A percentile compares a stretch with the other conserved stretches of the same genome.
Conservation (phyloP, 2,888 invertebrate species). For the Hirtodrosophila cameraria region DNA sequence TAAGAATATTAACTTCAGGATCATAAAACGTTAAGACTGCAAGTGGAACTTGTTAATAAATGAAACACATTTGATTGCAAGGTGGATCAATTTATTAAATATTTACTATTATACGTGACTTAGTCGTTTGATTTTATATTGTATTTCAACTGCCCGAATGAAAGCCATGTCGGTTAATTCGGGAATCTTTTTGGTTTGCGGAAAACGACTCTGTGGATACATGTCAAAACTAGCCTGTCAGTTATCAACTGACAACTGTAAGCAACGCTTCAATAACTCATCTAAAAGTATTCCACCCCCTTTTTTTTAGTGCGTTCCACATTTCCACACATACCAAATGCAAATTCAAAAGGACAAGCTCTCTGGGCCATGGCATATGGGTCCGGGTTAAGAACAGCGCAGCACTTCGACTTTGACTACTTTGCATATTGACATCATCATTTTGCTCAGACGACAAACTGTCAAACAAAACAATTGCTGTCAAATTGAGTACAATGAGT, state of each 20-base stretch:
- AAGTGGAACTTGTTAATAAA: too few relatives aligned
- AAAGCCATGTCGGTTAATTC: slow-evolving; percentile 11
- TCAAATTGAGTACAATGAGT: slow-evolving; percentile 74
- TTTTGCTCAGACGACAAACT: slow-evolving; percentile 74
- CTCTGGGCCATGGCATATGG: slow-evolving; percentile 25
- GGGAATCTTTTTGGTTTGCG: not conserved
- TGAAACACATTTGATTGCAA: too few relatives aligned
- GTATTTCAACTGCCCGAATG: not conserved
- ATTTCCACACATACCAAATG: slow-evolving; percentile 35
- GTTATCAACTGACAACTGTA: slow-evolving; percentile 31
- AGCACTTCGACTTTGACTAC: slow-evolving; percentile 57
- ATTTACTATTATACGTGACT: too few relatives aligned
- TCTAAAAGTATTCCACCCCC: slow-evolving; percentile 39
- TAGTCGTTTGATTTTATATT: too few relatives aligned
- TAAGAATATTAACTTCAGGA: too few relatives aligned
- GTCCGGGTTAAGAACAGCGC: too few relatives aligned
- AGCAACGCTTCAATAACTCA: slow-evolving; percentile 60
- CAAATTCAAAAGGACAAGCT: slow-evolving; percentile 38
- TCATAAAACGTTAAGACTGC: too few relatives aligned
- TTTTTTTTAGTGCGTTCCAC: slow-evolving; percentile 34
- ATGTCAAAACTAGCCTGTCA: slow-evolving; percentile 45
- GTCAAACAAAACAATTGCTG: slow-evolving; percentile 79
- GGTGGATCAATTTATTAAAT: too few relatives aligned
- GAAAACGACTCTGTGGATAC: too few relatives aligned
- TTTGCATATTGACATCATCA: slow-evolving; percentile 79